Percentiles rank a stretch among this genome's conserved stretches.
Conservation (phyloP, 1,140 invertebrate genomes). For the Holotrichia oblita region DNA sequence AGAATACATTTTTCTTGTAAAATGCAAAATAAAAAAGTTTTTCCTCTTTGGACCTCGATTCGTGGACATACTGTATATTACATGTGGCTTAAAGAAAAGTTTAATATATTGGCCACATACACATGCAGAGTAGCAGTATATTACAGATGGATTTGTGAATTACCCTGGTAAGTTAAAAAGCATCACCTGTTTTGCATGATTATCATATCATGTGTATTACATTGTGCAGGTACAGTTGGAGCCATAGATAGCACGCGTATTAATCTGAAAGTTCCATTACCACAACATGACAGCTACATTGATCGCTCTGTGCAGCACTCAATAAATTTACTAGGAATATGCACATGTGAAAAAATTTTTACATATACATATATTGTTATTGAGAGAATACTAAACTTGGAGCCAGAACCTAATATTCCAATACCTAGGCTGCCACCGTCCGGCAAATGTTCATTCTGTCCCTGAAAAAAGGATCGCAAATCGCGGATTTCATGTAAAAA, state of each 20-base stretch:
- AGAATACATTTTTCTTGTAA: too few species aligned
- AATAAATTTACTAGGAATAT: too few species aligned
- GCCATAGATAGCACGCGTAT: neutral
- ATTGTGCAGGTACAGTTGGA: neutral
- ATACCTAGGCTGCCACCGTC: conserved; percentile 9
- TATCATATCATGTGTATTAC: neutral
- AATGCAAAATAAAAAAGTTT: too few species aligned
- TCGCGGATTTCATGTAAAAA: too few species aligned
- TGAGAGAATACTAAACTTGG: conserved; percentile 25
- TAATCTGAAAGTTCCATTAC: neutral
- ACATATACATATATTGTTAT: too few species aligned
- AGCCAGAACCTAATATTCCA: neutral
- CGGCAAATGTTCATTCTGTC: too few species aligned
- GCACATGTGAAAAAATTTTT: too few species aligned
- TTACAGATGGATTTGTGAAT: neutral
- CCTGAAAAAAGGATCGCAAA: too few species aligned
- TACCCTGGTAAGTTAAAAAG: neutral
- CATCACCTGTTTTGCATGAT: neutral
- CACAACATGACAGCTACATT: too few species aligned
- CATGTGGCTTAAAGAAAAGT: neutral
- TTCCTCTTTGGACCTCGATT: too few species aligned
- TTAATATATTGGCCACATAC: neutral
- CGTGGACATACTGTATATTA: neutral
- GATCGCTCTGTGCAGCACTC: too few species aligned
- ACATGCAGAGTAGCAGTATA: neutral